phyloP scores from a whole-genome alignment of 2,113 vertebrate genomes.

The Tenebrosternarchus preto region DNA sequence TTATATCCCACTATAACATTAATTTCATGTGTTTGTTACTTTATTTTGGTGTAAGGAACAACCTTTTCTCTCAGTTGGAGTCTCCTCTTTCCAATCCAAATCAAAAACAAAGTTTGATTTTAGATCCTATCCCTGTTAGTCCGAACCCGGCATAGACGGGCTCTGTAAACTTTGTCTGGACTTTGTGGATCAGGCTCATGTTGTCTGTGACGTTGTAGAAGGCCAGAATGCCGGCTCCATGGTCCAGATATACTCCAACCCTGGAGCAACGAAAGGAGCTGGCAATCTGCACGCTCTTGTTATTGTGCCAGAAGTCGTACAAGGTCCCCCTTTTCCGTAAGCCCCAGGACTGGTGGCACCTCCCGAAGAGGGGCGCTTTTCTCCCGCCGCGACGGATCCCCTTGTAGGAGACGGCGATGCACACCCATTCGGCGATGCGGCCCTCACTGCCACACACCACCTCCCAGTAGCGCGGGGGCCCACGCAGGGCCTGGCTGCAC shows the following conservation, averaged over 20 bases:
- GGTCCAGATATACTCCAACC: constrained; percentile 55
- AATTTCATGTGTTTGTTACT: neutral
- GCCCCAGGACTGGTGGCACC: constrained; percentile 22
- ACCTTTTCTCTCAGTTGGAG: neutral
- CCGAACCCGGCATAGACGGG: constrained; percentile 56
- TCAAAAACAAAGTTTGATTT: constrained; percentile 30
- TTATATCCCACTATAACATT: too few relatives aligned
- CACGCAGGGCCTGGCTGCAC: constrained; percentile 23
- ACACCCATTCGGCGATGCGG: constrained; percentile 19
- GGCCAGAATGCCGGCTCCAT: constrained; percentile 43
- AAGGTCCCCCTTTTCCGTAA: constrained; percentile 1
- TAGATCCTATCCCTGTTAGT: constrained; percentile 32
- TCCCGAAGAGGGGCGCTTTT: constrained; percentile 27
- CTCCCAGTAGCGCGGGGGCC: constrained; percentile 36
- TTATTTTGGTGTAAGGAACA: neutral
- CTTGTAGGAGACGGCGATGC: constrained; percentile 35
- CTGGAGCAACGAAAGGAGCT: neutral
- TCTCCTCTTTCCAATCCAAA: constrained; percentile 1
- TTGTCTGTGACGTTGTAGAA: constrained; percentile 51
- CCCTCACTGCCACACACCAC: constrained; percentile 28
- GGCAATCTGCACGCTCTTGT: neutral
- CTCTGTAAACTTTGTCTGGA: constrained; percentile 45
- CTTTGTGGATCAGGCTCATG: constrained; percentile 52
- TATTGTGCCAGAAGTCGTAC: constrained; percentile 30
- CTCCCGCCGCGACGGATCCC: constrained; percentile 19